Conservation (phyloP, 2,797 vertebrate genomes). For the Labeo calbasu region DNA sequence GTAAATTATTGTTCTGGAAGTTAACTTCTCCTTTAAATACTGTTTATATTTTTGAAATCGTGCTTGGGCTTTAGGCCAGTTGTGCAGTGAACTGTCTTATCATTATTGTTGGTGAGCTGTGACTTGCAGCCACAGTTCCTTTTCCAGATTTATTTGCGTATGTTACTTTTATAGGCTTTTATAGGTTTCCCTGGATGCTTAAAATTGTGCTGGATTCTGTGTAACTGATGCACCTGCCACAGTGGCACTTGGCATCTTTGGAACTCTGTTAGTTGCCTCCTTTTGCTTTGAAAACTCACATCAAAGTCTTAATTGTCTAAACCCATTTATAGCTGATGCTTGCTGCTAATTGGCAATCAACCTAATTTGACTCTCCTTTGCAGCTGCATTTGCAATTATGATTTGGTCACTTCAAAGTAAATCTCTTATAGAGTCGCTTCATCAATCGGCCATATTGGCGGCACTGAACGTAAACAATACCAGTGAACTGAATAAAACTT, state of each 20-base stretch:
- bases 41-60: not conserved
- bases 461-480: too few species aligned
- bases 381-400: conserved; percentile 28
- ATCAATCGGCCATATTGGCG: too few species aligned
- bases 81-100: not conserved
- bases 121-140: not conserved
- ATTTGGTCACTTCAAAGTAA: conserved; percentile 31
- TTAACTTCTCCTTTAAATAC: not conserved
- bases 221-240: conserved; percentile 64
- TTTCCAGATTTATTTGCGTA: not conserved
- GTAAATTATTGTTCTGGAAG: too few species aligned
- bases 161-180: not conserved
- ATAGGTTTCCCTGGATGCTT: not conserved
- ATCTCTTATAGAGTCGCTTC: not conserved
- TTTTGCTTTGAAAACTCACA: conserved; percentile 60
- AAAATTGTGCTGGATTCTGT: conserved; percentile 48
- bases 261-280: conserved; percentile 45
- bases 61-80: not conserved
- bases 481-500: too few species aligned
- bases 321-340: conserved; percentile 61
- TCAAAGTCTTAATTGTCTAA: conserved; percentile 62
- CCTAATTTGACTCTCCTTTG: conserved; percentile 17
- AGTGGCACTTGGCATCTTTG: conserved; percentile 47
- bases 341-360: conserved; percentile 37
- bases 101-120: not conserved